Conservation (phyloP, 2,888 invertebrate genomes). For the Machimus rusticus region DNA sequence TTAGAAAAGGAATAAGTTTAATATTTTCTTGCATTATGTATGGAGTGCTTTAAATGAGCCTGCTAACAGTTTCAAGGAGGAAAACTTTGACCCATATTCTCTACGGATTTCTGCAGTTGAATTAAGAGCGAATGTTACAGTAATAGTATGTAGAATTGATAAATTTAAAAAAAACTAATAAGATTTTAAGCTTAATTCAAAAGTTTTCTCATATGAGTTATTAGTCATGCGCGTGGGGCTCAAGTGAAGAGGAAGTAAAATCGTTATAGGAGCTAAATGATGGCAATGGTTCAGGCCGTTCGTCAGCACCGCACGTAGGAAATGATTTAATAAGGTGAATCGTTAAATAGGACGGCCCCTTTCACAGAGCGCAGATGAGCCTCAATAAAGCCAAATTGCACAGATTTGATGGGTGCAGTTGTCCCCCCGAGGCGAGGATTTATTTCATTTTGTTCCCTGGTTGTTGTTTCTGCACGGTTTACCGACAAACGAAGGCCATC, state of each 20-base stretch:
- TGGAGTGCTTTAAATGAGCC: too few species aligned
- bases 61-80: too few species aligned
- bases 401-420: conserved; percentile 44
- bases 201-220: not conserved
- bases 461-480: conserved; percentile 41
- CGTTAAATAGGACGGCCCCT: not conserved
- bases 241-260: not conserved
- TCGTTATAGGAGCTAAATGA: not conserved
- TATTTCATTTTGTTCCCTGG: conserved; percentile 42
- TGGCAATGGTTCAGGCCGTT: not conserved
- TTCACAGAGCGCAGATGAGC: conserved; percentile 17
- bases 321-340: not conserved
- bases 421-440: conserved; percentile 41
- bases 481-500: conserved; percentile 41
- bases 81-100: too few species aligned
- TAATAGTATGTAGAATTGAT: too few species aligned
- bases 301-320: not conserved
- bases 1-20: too few species aligned
- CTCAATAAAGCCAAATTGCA: conserved; percentile 42
- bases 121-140: too few species aligned
- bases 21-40: too few species aligned
- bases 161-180: too few species aligned
- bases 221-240: not conserved
- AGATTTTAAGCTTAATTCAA: too few species aligned
- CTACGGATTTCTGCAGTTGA: too few species aligned